Evolutionary conservation across 2,888 invertebrate genomes (phyloP).

Genomic region (Eupithecia dodoneata): DNA sequence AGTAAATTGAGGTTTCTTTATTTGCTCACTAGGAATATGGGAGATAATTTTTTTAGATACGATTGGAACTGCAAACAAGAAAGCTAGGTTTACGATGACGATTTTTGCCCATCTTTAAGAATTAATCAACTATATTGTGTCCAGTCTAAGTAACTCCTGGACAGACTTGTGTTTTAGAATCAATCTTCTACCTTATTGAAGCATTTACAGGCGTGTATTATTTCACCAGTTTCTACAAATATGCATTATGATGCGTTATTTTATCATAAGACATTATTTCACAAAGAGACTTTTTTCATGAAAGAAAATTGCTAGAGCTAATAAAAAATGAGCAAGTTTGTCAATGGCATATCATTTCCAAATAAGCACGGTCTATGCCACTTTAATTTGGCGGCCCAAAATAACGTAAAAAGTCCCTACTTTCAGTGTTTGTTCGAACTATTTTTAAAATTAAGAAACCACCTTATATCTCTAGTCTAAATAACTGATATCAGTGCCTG

Average conservation of each 20-base stretch:
- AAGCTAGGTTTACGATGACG: not conserved
- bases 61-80: not conserved
- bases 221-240: not conserved
- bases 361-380: too few species aligned
- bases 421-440: too few species aligned
- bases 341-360: too few species aligned
- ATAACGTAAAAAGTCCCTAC: too few species aligned
- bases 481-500: not conserved
- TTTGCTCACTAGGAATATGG: not conserved
- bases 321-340: too few species aligned
- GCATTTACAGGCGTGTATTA: not conserved
- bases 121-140: not conserved
- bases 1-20: constrained; percentile 1
- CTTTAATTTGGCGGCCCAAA: too few species aligned
- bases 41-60: not conserved
- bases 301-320: too few species aligned
- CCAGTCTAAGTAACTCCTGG: not conserved
- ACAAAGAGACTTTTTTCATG: not conserved
- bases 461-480: not conserved
- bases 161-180: not conserved
- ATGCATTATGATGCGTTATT: not conserved
- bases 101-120: not conserved
- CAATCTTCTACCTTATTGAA: not conserved
- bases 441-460: too few species aligned
- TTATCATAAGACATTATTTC: not conserved